These are phyloP conservation scores for Cydia strobilella DNA, from an alignment of 1,140 invertebrate species.

Conservation along the genomic window DNA sequence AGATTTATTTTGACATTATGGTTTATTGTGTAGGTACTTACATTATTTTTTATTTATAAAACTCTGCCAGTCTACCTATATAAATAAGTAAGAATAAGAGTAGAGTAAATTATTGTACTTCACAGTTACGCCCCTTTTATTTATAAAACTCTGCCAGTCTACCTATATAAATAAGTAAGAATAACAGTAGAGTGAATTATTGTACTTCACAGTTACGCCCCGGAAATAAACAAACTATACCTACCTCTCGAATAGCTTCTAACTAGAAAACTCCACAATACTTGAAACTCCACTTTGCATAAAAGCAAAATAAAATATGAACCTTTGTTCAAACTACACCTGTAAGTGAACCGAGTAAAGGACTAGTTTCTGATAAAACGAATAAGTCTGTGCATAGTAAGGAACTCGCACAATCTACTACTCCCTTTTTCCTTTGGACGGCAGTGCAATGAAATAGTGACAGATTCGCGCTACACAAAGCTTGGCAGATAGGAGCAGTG, in stretches of 20 bases:
- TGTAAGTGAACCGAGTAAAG: neutral
- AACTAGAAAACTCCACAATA: neutral
- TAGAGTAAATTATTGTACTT: neutral
- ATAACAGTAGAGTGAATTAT: too few relatives aligned
- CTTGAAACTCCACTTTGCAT: neutral
- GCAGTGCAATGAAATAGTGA: constrained; percentile 44
- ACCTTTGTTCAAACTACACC: constrained; percentile 11
- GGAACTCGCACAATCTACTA: neutral
- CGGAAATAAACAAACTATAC: neutral
- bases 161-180: too few relatives aligned
- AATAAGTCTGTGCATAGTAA: neutral
- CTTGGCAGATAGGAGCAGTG: constrained; percentile 55
- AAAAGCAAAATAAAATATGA: constrained; percentile 8
- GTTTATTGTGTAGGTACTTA: too few relatives aligned
- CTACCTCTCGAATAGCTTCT: neutral
- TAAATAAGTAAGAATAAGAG: too few relatives aligned
- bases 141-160: too few relatives aligned
- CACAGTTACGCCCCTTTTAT: too few relatives aligned
- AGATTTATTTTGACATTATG: too few relatives aligned
- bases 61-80: too few relatives aligned
- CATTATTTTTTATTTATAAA: too few relatives aligned
- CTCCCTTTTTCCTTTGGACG: neutral
- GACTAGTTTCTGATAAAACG: neutral
- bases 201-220: neutral
- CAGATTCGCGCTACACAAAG: constrained; percentile 64